Evolutionary conservation across 2,113 vertebrate genomes (phyloP).

Genomic region (Cyprinodon tularosa): DNA sequence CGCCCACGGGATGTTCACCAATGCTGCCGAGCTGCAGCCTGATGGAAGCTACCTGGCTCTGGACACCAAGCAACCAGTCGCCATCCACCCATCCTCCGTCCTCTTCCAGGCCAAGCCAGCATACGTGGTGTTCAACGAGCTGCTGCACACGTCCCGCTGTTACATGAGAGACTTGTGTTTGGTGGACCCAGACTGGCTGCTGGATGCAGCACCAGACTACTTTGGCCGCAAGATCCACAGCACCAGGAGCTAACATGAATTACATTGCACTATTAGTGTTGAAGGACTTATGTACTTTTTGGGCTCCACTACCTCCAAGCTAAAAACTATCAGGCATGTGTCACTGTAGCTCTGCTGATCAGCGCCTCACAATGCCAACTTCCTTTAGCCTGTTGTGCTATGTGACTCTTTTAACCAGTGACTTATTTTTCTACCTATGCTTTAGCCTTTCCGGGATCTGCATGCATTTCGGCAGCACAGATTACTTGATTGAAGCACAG

Average conservation of each 20-base stretch:
- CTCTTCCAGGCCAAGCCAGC: slow-evolving; percentile 92
- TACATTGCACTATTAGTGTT: not conserved
- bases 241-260: slow-evolving; percentile 65
- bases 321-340: slow-evolving; percentile 27
- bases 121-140: slow-evolving; percentile 89
- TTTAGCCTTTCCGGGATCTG: slow-evolving; percentile 8
- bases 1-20: slow-evolving; percentile 92
- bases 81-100: slow-evolving; percentile 94
- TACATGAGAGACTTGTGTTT: slow-evolving; percentile 95
- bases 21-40: slow-evolving; percentile 87
- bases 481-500: slow-evolving; percentile 15
- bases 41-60: slow-evolving; percentile 89
- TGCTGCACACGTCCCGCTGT: slow-evolving; percentile 91
- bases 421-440: not conserved
- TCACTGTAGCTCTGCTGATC: slow-evolving; percentile 43
- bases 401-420: slow-evolving; percentile 11
- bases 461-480: slow-evolving; percentile 33
- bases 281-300: slow-evolving; percentile 12
- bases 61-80: slow-evolving; percentile 86
- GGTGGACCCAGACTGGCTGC: slow-evolving; percentile 91
- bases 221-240: slow-evolving; percentile 86
- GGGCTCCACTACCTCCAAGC: slow-evolving; percentile 60
- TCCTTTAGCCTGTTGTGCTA: slow-evolving; percentile 23
- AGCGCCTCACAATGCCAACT: slow-evolving; percentile 38
- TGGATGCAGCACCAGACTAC: slow-evolving; percentile 88